A percentile compares a stretch with the other conserved stretches of the same genome.
phyloP scores from a whole-genome alignment of 2,888 invertebrate species.

The Dryococelus australis region DNA sequence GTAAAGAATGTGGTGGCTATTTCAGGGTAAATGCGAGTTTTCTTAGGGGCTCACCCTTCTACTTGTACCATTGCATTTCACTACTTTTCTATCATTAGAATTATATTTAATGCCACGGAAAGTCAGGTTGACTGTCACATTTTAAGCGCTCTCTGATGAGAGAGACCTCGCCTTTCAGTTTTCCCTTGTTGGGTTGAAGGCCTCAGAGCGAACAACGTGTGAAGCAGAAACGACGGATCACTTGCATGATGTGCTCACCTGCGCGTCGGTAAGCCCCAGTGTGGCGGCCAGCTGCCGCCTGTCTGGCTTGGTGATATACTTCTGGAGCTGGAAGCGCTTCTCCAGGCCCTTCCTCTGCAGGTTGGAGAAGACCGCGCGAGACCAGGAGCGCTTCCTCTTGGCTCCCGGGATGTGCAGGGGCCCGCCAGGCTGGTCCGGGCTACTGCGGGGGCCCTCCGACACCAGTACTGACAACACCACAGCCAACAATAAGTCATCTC shows the following conservation, averaged over 20 bases:
- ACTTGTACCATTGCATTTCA: too few relatives aligned
- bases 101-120: too few relatives aligned
- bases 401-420: not conserved
- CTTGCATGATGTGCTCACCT: slow-evolving; percentile 65
- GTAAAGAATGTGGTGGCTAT: too few relatives aligned
- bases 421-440: not conserved
- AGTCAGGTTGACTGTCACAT: too few relatives aligned
- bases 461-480: slow-evolving; percentile 24
- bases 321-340: slow-evolving; percentile 90
- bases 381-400: slow-evolving; percentile 92
- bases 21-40: too few relatives aligned
- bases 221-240: not conserved
- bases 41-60: too few relatives aligned
- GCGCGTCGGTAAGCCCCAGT: slow-evolving; percentile 91
- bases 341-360: slow-evolving; percentile 94
- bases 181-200: too few relatives aligned
- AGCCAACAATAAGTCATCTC: too few relatives aligned
- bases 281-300: slow-evolving; percentile 90
- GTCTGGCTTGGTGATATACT: slow-evolving; percentile 96
- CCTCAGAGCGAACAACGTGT: too few relatives aligned
- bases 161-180: too few relatives aligned
- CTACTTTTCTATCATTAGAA: too few relatives aligned
- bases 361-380: slow-evolving; percentile 93
- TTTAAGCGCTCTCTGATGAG: too few relatives aligned
- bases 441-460: slow-evolving; percentile 21